These are phyloP conservation scores for Zaprionus capensis DNA, from an alignment of 1,140 invertebrate genomes.

Conservation along the genomic window DNA sequence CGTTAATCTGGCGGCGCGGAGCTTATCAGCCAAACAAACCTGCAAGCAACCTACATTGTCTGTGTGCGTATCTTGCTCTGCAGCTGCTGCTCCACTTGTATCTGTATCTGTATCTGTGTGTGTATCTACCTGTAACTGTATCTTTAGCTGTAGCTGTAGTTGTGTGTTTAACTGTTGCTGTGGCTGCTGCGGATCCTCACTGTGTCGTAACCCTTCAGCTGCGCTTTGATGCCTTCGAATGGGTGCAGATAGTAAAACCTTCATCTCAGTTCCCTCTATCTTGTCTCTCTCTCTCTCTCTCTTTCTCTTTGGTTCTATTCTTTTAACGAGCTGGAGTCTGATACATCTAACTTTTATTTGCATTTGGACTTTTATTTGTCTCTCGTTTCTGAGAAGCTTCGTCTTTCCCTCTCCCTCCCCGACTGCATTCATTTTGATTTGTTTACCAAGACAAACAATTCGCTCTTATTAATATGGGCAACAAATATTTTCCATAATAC, in stretches of 20 bases:
- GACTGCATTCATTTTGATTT: conserved; percentile 51
- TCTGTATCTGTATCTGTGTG: conserved; percentile 22
- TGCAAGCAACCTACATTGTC: conserved; percentile 75
- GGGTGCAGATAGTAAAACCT: conserved; percentile 56
- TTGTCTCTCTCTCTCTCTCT: not conserved
- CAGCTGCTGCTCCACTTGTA: conserved; percentile 13
- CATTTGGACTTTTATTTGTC: conserved; percentile 62
- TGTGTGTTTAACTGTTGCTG: conserved; percentile 23
- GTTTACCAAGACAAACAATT: conserved; percentile 29
- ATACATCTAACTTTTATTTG: conserved; percentile 73
- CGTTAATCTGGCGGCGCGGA: conserved; percentile 68
- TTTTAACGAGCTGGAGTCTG: conserved; percentile 71
- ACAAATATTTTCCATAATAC: conserved; percentile 11
- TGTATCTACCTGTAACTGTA: conserved; percentile 25
- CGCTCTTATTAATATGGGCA: not conserved
- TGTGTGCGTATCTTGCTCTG: conserved; percentile 45
- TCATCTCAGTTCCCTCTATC: not conserved
- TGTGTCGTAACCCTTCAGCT: conserved; percentile 44
- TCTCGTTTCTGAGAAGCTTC: conserved; percentile 51
- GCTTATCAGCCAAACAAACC: conserved; percentile 76
- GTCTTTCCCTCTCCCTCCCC: conserved; percentile 25
- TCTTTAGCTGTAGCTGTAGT: conserved; percentile 25
- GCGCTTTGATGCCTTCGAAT: conserved; percentile 74
- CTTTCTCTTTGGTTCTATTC: conserved; percentile 41
- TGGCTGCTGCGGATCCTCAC: conserved; percentile 47